Evolutionary conservation across 2,888 invertebrate genomes (phyloP).

Genomic region (Metopia argyrocephala): DNA sequence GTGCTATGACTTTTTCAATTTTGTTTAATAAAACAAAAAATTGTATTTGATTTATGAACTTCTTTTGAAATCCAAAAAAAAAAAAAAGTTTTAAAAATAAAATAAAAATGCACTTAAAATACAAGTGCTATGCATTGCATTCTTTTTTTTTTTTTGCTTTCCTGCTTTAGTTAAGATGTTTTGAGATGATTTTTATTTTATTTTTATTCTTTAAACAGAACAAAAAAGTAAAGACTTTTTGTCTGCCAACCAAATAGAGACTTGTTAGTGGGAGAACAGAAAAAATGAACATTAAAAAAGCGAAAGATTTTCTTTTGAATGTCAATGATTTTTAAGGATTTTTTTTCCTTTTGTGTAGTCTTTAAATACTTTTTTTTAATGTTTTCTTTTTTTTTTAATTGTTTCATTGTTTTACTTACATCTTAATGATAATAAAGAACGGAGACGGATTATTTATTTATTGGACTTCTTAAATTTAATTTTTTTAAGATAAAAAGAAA

Average conservation of each 20-base stretch:
- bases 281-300: neutral
- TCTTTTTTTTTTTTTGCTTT: neutral
- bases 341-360: no score
- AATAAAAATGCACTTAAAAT: neutral
- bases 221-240: neutral
- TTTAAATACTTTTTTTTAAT: no score
- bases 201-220: neutral
- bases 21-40: neutral
- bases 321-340: neutral
- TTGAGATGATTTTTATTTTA: neutral
- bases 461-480: no score
- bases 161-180: neutral
- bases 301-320: constrained; percentile 10
- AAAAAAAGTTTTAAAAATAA: neutral
- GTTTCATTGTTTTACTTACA: neutral
- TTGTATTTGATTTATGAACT: constrained; percentile 25
- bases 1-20: neutral
- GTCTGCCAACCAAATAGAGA: no score
- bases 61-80: neutral
- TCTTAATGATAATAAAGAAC: no score
- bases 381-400: neutral
- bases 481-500: no score
- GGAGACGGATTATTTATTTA: neutral
- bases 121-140: neutral
- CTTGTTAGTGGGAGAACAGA: neutral